These are phyloP conservation scores for Poecilia gillii DNA, from an alignment of 2,797 vertebrate genomes.

Conservation along the genomic window DNA sequence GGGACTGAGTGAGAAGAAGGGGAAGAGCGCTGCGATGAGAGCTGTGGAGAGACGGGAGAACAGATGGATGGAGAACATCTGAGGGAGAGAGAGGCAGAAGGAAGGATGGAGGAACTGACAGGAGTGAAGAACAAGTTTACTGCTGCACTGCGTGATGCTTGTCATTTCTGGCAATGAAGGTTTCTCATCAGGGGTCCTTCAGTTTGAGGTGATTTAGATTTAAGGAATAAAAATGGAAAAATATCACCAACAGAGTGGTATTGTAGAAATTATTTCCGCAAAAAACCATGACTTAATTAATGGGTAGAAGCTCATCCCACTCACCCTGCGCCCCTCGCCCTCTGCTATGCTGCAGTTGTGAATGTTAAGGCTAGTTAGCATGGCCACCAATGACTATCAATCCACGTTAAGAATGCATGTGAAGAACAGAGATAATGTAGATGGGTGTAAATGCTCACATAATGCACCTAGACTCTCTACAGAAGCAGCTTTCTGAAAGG, in stretches of 20 bases:
- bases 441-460: constrained; percentile 32
- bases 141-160: background rate
- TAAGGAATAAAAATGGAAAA: background rate
- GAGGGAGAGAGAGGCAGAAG: background rate
- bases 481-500: constrained; percentile 35
- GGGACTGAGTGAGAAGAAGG: constrained; percentile 40
- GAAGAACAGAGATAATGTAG: constrained; percentile 15
- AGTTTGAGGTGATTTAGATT: background rate
- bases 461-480: constrained; percentile 33
- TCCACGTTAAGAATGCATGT: no score
- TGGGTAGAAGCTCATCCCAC: background rate
- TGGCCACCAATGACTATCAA: no score
- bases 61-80: constrained; percentile 60
- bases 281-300: background rate
- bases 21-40: background rate
- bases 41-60: constrained; percentile 34
- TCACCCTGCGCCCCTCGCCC: no score
- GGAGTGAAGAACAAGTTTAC: constrained; percentile 3
- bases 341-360: no score
- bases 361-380: no score
- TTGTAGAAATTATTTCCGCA: background rate
- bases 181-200: background rate
- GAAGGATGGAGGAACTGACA: constrained; percentile 4
- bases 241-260: no score
- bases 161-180: background rate